Evolutionary conservation across 2,888 invertebrate species (phyloP), one percentile per base, ranked within the genome.

Genomic region (Trichogramma dendrolimi): DNA sequence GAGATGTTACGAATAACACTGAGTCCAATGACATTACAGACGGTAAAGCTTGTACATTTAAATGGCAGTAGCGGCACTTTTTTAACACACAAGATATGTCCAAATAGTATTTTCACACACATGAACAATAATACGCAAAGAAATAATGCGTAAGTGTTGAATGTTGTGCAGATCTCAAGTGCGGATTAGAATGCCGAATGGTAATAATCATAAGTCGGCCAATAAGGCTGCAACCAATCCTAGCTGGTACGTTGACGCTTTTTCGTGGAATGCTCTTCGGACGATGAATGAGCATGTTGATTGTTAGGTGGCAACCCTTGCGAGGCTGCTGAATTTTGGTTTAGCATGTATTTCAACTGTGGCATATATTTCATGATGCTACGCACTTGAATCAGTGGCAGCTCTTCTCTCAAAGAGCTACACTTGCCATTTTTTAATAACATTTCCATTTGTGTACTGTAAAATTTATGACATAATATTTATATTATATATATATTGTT

Each of bases 351-450:
- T 76, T 90, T 90, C 80, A 93, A 82, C 80, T 93, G 93, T 42
- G 90, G 89, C 91, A 92, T 91, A 80, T 86, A 92, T 75, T 87
- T 87, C 81, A 92, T 88, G 67, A 92, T 88, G 81, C 90, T 91
- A 66, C 89, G 86, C 70, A 92, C 90, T 81, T 90, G 90, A 60
- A 93, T 90, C 70, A 93, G 81, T 48, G 91, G 91, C 77, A 90
- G 81, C 56, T 86, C 86, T 74, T 91, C 91, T 75, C 83, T 86
- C 39, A 86, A 81, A 63, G 86, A 87, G 48, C 85, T 82, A 78
- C 87, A 87, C 75, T 90, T 91, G 72, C 90, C 90, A 47, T 87
- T 87, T 75, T 88, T 89, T 74, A 88, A 85, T 46, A 92, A 82
- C 61, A 90, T 86, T 79, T 88, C 87, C 77, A 90, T 85, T 78